Evolutionary conservation across 1,140 invertebrate species (phyloP).

Genomic region (Amyelois transitella): DNA sequence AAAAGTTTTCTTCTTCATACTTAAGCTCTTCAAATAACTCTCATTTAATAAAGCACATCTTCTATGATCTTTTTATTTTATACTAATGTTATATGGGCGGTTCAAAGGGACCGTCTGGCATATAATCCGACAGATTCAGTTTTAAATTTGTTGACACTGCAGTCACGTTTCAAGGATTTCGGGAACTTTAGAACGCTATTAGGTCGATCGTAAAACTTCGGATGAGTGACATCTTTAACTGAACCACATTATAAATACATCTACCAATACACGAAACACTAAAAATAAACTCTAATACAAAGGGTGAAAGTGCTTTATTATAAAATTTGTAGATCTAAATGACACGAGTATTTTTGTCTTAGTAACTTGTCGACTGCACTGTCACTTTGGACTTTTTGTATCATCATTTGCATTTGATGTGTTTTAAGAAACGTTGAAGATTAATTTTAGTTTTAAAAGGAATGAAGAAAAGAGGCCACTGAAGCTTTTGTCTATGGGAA

Average conservation of each 20-base stretch:
- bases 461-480: conserved; percentile 31
- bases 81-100: conserved; percentile 32
- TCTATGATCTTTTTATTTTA: not conserved
- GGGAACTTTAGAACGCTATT: conserved; percentile 71
- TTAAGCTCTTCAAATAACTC: too few relatives aligned
- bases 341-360: conserved; percentile 22
- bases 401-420: conserved; percentile 57
- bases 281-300: conserved; percentile 14
- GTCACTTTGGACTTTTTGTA: conserved; percentile 54
- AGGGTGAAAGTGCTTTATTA: conserved; percentile 12
- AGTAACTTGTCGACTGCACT: conserved; percentile 54
- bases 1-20: too few relatives aligned
- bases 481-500: not conserved
- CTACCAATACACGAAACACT: not conserved
- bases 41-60: not conserved
- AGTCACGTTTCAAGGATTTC: conserved; percentile 71
- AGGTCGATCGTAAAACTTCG: conserved; percentile 69
- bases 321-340: not conserved
- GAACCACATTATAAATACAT: conserved; percentile 23
- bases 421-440: conserved; percentile 49
- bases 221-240: conserved; percentile 69
- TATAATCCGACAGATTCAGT: conserved; percentile 56
- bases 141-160: conserved; percentile 66
- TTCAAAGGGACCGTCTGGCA: conserved; percentile 54
- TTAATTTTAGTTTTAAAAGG: conserved; percentile 55